These are phyloP conservation scores for Lissocephala sabroskyi DNA, from an alignment of 2,888 invertebrate genomes.

Conservation along the genomic window DNA sequence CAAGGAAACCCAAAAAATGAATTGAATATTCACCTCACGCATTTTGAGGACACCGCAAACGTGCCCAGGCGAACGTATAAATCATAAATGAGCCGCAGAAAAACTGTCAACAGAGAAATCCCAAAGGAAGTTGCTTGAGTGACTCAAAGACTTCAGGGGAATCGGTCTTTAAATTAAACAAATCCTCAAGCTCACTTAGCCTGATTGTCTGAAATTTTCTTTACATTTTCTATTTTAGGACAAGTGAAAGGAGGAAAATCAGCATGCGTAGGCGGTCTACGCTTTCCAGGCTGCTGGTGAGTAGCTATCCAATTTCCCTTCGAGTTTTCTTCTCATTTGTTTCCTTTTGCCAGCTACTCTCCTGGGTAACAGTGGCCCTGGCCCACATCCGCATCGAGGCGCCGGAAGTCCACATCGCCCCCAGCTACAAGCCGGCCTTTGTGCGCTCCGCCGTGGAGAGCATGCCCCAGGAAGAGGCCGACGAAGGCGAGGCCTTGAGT, in stretches of 20 bases:
- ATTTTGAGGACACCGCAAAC: conserved; percentile 31
- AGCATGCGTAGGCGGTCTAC: conserved; percentile 37
- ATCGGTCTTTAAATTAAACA: too few relatives aligned
- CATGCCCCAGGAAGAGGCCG: conserved; percentile 44
- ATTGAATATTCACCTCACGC: conserved; percentile 32
- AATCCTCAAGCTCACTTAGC: too few relatives aligned
- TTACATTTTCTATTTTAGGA: not conserved
- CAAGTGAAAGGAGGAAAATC: not conserved
- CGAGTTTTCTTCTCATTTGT: not conserved
- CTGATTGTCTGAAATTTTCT: not conserved
- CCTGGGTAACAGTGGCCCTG: conserved; percentile 21
- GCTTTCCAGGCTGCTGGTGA: conserved; percentile 35
- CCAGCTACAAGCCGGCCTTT: conserved; percentile 56
- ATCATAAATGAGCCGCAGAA: conserved; percentile 25
- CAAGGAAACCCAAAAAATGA: conserved; percentile 16
- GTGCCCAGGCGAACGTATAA: conserved; percentile 31
- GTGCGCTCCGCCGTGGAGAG: conserved; percentile 71
- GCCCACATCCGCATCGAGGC: conserved; percentile 64
- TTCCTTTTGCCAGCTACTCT: conserved; percentile 27
- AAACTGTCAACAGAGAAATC: too few relatives aligned
- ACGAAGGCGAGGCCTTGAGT: conserved; percentile 20
- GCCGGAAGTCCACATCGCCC: conserved; percentile 50
- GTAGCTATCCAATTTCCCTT: conserved; percentile 3
- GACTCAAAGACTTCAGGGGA: too few relatives aligned
- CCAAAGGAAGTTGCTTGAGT: too few relatives aligned